Evolutionary conservation across 2,113 vertebrate species (phyloP).

Genomic region (Megaptera novaeangliae): DNA sequence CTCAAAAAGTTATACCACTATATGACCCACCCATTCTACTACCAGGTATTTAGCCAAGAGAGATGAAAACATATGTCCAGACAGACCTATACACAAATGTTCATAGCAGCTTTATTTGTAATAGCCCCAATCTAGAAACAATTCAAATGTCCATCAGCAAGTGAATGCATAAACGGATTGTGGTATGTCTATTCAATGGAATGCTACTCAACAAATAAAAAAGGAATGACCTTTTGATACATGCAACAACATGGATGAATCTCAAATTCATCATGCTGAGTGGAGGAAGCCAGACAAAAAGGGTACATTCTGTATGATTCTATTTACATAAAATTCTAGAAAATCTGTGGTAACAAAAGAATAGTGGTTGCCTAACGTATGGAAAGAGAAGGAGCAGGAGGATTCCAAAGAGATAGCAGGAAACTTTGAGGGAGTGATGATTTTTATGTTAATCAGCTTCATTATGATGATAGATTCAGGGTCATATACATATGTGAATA

Average conservation of each 20-base stretch:
- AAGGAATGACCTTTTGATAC: background rate
- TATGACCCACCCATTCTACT: background rate
- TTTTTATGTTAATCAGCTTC: background rate
- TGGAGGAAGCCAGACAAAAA: background rate
- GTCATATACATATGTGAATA: background rate
- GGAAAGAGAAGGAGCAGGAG: background rate
- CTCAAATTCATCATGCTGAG: background rate
- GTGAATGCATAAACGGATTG: background rate
- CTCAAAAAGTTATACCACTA: background rate
- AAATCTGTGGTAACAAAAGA: background rate
- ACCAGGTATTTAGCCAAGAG: background rate
- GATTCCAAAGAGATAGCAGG: background rate
- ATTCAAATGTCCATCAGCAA: background rate
- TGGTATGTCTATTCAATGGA: rapidly evolving
- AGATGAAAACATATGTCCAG: background rate
- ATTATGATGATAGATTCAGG: background rate
- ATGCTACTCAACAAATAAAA: background rate
- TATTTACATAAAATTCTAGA: background rate
- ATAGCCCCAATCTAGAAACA: background rate
- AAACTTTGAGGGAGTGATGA: background rate
- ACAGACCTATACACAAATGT: background rate
- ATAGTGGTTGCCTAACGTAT: background rate
- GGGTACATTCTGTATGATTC: background rate
- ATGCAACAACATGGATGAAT: background rate
- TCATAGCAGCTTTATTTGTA: background rate